These are phyloP conservation scores for Rugalucina vietnamica DNA, from an alignment of 2,888 invertebrate genomes.

Conservation along the genomic window DNA sequence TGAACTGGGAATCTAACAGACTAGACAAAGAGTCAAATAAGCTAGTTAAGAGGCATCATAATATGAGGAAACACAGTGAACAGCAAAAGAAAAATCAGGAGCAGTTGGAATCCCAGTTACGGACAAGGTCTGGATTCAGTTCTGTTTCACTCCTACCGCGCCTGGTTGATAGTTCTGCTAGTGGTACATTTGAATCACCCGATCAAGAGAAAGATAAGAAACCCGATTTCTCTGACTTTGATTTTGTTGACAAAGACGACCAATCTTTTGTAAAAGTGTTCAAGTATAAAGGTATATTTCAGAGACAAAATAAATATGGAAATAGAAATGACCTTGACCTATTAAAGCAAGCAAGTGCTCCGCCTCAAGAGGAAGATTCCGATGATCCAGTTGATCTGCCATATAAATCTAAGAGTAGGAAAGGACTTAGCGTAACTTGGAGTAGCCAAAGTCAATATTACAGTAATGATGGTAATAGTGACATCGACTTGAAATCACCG, in stretches of 20 bases:
- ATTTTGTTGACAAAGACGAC: slow-evolving; percentile 66
- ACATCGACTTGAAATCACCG: slow-evolving; percentile 21
- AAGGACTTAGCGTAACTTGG: slow-evolving; percentile 68
- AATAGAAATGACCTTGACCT: slow-evolving; percentile 27
- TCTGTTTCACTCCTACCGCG: slow-evolving; percentile 49
- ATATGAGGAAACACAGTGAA: slow-evolving; percentile 60
- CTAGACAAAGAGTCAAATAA: slow-evolving; percentile 57
- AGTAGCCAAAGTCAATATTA: slow-evolving; percentile 61
- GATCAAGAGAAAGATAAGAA: background rate
- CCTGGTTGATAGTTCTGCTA: slow-evolving; percentile 21
- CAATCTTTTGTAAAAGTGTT: slow-evolving; percentile 66
- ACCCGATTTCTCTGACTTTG: slow-evolving; percentile 50
- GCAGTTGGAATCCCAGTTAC: slow-evolving; percentile 54
- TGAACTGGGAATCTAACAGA: slow-evolving; percentile 56
- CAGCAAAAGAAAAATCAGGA: slow-evolving; percentile 59
- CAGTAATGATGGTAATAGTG: slow-evolving; percentile 33
- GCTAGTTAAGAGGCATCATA: slow-evolving; percentile 58
- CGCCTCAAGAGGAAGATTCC: slow-evolving; percentile 15
- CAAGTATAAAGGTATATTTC: slow-evolving; percentile 67
- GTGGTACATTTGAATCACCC: background rate
- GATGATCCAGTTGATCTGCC: slow-evolving; percentile 54
- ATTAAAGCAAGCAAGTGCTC: background rate
- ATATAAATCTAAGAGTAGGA: slow-evolving; percentile 59
- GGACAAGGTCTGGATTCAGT: slow-evolving; percentile 56
- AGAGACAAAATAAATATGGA: slow-evolving; percentile 67